Evolutionary conservation across 2,888 invertebrate species (phyloP).

Genomic region (Cordilura impudica): DNA sequence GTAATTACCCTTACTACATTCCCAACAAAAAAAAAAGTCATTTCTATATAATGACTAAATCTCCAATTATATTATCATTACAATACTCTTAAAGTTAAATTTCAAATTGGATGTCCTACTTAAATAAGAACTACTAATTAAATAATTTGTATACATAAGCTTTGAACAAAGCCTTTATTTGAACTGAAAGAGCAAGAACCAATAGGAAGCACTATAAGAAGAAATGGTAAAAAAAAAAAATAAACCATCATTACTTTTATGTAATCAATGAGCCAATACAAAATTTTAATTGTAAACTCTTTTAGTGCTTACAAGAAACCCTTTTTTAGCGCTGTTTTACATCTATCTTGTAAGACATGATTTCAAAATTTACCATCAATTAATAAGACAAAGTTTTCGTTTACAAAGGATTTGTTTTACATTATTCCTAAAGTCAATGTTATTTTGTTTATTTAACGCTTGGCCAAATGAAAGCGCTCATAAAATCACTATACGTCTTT

Average conservation of each 20-base stretch:
- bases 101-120: no score
- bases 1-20: no score
- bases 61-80: conserved; percentile 23
- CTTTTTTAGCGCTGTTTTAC: not conserved
- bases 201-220: not conserved
- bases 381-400: conserved; percentile 13
- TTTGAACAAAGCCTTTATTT: not conserved
- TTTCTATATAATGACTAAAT: conserved; percentile 19
- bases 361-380: conserved; percentile 20
- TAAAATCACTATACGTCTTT: no score
- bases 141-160: conserved; percentile 51
- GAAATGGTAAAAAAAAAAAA: not conserved
- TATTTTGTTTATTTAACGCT: conserved; percentile 14
- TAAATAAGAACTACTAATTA: conserved; percentile 50
- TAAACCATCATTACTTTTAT: not conserved
- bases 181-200: conserved; percentile 16
- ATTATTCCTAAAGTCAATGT: not conserved
- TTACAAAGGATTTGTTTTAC: not conserved
- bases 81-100: not conserved
- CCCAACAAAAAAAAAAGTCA: no score
- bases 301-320: not conserved
- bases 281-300: not conserved
- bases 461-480: not conserved
- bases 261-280: conserved; percentile 22
- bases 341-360: not conserved